phyloP scores from a whole-genome alignment of 35 echinoderm and acorn worm species.

The Holothuria glaberrima region DNA sequence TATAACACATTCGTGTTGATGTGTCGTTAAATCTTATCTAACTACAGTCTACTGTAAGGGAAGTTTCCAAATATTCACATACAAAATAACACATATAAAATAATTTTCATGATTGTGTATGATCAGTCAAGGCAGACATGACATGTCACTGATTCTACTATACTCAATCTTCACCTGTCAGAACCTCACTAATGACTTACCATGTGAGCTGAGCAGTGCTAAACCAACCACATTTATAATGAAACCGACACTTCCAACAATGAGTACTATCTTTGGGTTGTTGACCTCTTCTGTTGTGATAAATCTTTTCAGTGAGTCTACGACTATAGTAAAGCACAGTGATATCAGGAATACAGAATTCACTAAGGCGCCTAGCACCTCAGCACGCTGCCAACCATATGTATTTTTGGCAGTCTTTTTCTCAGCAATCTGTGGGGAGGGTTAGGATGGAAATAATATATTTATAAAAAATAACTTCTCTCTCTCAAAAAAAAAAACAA shows the following conservation, averaged over 20 bases:
- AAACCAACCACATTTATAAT: constrained; percentile 83
- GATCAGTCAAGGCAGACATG: no score
- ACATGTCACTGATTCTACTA: no score
- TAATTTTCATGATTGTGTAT: background rate
- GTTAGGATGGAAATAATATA: background rate
- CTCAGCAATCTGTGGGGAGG: constrained; percentile 16
- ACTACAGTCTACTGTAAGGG: no score
- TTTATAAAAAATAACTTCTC: no score
- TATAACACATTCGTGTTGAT: no score
- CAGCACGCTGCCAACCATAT: constrained; percentile 92
- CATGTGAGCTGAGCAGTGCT: constrained; percentile 78
- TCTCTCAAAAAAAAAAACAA: no score
- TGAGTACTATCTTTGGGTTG: constrained; percentile 77
- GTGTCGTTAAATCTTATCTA: no score
- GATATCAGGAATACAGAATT: constrained; percentile 94
- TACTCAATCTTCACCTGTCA: no score
- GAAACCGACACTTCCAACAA: constrained; percentile 82
- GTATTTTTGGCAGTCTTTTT: constrained; percentile 81
- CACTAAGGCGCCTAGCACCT: constrained; percentile 88
- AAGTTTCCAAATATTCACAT: no score
- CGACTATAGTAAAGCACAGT: constrained; percentile 93
- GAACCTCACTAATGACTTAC: constrained; percentile 49
- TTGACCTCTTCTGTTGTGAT: constrained; percentile 69
- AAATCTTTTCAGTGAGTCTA: constrained; percentile 80
- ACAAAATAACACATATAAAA: no score